Evolutionary conservation across 2,113 vertebrate genomes (phyloP), one percentile per base, ranked within the genome.

Genomic region (Dunckerocampus dactyliophorus): DNA sequence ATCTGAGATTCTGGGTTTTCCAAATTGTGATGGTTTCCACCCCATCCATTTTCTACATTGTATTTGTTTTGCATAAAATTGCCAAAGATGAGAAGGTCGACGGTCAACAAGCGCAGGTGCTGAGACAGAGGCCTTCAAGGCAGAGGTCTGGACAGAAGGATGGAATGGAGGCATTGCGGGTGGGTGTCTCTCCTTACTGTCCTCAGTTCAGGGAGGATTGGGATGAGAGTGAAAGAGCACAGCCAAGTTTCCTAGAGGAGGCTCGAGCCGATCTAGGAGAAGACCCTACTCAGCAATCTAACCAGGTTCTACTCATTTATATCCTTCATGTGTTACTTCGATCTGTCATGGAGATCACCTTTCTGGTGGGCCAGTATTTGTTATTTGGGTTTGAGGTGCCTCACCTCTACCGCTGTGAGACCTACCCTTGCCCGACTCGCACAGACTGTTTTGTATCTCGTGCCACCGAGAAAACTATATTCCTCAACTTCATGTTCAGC

Each of bases 1-100:
- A 86, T 53, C 70, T 88, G 17, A 53, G 77, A 12, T 90, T 90
- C 79, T 88, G 83, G 85, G 84, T 88, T 60, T 92, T 91, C 69
- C 87, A 91, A 55, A 89, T 88, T 19, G 82, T 88, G 9, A 59
- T 86, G 49, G 86, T 90, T 34, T 88, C 86, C 49, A 88, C 79
- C 0, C 84, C 88, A 6, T 90, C 88, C 50, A 80, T 84, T 63
- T 88, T 89, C 76, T 90, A 79, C 56, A 83, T 88, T 1, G 79
- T 85, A 3, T 89, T 81, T 39, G 85, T 89, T 19, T 71, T 90
- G 28, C 81, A 91, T 53, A 89, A 89, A 74, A 86, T 91, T 19
- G 73, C 85, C 34, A 86, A 80, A 48, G 88, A 91, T 19, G 82
- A 89, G 63, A 85, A 76, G 55, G 54, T 72, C 39, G 67, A 76